phyloP scores from a whole-genome alignment of 2,113 vertebrate genomes.

The Pogona vitticeps region DNA sequence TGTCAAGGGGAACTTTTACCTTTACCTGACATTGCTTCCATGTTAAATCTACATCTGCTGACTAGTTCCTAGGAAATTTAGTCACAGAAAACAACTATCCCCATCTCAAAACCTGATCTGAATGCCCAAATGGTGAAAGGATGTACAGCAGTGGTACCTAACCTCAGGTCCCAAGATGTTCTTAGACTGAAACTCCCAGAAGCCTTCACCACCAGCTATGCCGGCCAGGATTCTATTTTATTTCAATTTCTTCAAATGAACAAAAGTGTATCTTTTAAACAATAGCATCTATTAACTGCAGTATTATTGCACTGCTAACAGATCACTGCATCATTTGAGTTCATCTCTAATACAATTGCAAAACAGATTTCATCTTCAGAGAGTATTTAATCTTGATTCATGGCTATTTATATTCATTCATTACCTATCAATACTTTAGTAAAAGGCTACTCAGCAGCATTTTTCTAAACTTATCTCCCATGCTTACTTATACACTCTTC shows the following conservation, averaged over 20 bases:
- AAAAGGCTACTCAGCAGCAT: conserved; percentile 53
- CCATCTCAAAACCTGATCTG: too few species aligned
- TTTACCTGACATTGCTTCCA: too few species aligned
- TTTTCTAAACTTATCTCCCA: conserved; percentile 57
- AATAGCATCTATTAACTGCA: neutral
- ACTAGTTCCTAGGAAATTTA: too few species aligned
- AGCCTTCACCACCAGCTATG: too few species aligned
- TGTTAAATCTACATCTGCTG: too few species aligned
- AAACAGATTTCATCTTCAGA: conserved; percentile 45
- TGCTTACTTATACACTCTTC: conserved; percentile 65
- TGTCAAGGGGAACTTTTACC: too few species aligned
- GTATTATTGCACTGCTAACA: conserved; percentile 35
- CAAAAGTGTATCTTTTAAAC: too few species aligned
- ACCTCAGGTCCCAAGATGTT: too few species aligned
- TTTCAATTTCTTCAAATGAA: neutral
- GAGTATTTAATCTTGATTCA: conserved; percentile 53
- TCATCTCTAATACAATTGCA: neutral
- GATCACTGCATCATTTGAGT: conserved; percentile 3
- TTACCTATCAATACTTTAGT: conserved; percentile 46
- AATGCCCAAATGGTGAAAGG: too few species aligned
- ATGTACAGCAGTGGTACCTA: too few species aligned
- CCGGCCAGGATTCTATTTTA: neutral
- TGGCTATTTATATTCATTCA: conserved; percentile 49
- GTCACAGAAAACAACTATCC: too few species aligned
- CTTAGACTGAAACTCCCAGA: too few species aligned